phyloP scores from a whole-genome alignment of 2,797 vertebrate genomes.

The Synanceia verrucosa region DNA sequence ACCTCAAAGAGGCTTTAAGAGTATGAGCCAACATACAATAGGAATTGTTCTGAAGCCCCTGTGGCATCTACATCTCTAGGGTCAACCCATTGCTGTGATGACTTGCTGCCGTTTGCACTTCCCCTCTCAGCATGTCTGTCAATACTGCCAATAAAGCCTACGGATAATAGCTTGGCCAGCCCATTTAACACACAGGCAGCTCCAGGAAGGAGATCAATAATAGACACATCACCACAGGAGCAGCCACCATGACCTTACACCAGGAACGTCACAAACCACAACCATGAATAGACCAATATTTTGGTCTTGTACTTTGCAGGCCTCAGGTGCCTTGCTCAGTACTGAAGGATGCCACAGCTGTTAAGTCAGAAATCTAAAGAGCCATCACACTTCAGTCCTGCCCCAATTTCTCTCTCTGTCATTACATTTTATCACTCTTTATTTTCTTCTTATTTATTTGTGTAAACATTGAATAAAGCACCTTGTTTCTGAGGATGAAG shows the following conservation, averaged over 20 bases:
- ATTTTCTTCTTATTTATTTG: slow-evolving; percentile 22
- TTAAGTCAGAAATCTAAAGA: slow-evolving; percentile 6
- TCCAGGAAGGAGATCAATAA: slow-evolving; percentile 76
- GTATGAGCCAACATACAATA: slow-evolving; percentile 10
- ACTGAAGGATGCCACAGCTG: not conserved
- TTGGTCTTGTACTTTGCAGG: slow-evolving; percentile 27
- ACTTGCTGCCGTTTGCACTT: slow-evolving; percentile 74
- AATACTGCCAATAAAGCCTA: slow-evolving; percentile 79
- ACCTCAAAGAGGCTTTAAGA: not conserved
- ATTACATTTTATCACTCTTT: not conserved
- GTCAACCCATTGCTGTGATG: slow-evolving; percentile 62
- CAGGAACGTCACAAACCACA: slow-evolving; percentile 50
- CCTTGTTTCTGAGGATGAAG: slow-evolving; percentile 16
- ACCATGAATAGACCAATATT: slow-evolving; percentile 33
- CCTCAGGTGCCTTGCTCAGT: not conserved
- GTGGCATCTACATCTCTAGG: slow-evolving; percentile 53
- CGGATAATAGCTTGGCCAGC: slow-evolving; percentile 76
- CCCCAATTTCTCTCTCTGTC: not conserved
- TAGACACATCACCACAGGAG: slow-evolving; percentile 73
- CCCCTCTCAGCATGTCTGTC: slow-evolving; percentile 73
- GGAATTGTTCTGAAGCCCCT: slow-evolving; percentile 35
- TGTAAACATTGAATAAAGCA: slow-evolving; percentile 9
- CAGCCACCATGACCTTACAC: slow-evolving; percentile 70
- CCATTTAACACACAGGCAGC: slow-evolving; percentile 79
- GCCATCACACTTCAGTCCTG: not conserved